Evolutionary conservation across 2,113 vertebrate species (phyloP), one percentile per base, ranked within the genome.

Genomic region (Gasterosteus nipponicus): DNA sequence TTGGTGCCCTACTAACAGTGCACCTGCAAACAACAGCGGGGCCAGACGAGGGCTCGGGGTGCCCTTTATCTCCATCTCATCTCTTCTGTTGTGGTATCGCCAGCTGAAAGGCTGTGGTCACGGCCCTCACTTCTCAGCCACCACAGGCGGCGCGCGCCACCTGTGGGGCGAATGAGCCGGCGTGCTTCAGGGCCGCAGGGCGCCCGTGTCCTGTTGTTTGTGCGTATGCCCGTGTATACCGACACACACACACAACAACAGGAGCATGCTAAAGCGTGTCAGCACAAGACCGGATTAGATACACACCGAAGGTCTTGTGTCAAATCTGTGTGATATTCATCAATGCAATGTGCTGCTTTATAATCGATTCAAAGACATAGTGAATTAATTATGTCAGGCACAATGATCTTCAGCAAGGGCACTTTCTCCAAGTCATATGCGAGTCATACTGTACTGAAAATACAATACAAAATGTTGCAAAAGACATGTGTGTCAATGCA

Each of bases 1-100:
- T 91, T 95, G 61, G 79, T 92, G 77, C 5, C 54, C 95, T 95
- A 95, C 95, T 95, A 94, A 91, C 93, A 91, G 69, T 69, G 91
- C 53, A 66, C 49, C 53, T 85, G 51, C 64, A 84, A 68, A 67
- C 80, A 77, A 64, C 58, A 70, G 62, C 75, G 67, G 72, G 82
- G 84, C 73, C 69, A 80, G 41, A 73, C 83, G 68, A 77, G 71
- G 0, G 75, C 87, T 92, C 6, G 94, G 94, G 95, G 95, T 94
- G 90, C 93, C 95, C 95, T 22, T 68, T 93, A 92, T 93, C 94
- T 78, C 73, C 31, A 42, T 33, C 9, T 42, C 16, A 92, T 92
- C 75, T 93, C 80, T 84, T 72, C 82, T 91, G 93, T n/a, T 89
- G 93, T n/a, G 85, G 92, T 70, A 63, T 72, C 81, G 80, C 86